Conservation (phyloP, 2,113 vertebrate species). For the Myanophis thanlyinensis region DNA sequence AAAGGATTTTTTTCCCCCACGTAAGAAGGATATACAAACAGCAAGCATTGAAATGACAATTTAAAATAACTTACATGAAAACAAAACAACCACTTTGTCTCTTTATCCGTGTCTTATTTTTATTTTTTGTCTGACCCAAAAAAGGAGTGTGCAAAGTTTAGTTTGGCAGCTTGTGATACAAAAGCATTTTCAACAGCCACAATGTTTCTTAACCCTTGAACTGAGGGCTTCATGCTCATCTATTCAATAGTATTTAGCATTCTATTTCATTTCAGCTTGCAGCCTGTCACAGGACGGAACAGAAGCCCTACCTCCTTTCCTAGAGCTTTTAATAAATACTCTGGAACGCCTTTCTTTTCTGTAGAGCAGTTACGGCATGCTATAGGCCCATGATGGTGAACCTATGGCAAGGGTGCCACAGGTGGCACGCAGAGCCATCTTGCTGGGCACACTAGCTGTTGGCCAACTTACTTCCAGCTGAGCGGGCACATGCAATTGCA, state of each 20-base stretch:
- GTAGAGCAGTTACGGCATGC: background rate
- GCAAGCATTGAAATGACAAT: background rate
- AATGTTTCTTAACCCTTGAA: background rate
- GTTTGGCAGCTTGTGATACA: background rate
- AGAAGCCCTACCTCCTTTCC: background rate
- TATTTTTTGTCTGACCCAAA: background rate
- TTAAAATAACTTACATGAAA: background rate
- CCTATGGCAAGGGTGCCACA: too few relatives aligned
- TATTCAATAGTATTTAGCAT: background rate
- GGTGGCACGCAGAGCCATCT: too few relatives aligned
- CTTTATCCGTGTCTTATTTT: background rate
- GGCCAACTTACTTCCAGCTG: too few relatives aligned
- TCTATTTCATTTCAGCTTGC: background rate
- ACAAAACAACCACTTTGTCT: background rate
- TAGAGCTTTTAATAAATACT: background rate
- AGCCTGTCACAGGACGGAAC: background rate
- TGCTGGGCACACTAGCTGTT: too few relatives aligned
- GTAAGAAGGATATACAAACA: background rate
- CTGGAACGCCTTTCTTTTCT: background rate
- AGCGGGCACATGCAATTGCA: too few relatives aligned
- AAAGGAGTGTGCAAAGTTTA: background rate
- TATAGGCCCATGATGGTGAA: background rate
- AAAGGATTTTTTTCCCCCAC: background rate
- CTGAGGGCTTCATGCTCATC: background rate
- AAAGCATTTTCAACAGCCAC: background rate